phyloP scores from a whole-genome alignment of 2,797 vertebrate species.

The Pantherophis alleghaniensis region DNA sequence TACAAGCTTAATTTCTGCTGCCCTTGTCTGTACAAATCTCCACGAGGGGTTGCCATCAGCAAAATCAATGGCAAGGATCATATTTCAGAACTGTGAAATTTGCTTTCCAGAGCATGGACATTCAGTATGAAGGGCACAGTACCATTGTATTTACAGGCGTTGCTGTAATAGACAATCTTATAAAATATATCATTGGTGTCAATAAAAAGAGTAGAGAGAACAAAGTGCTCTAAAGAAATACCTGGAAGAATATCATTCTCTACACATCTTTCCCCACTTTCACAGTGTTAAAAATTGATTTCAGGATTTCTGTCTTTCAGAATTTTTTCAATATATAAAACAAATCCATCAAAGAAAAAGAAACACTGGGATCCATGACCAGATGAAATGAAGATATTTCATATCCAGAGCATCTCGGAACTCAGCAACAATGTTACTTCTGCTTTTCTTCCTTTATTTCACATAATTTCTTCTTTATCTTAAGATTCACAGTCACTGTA shows the following conservation, averaged over 20 bases:
- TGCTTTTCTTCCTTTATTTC: slow-evolving; percentile 45
- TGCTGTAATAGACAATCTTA: not conserved
- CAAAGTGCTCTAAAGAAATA: not conserved
- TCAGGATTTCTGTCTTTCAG: slow-evolving; percentile 11
- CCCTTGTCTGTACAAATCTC: not conserved
- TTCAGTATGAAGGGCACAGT: not conserved
- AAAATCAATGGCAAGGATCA: not conserved
- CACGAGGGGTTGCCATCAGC: not conserved
- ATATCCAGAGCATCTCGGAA: slow-evolving; percentile 41
- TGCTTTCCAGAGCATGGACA: not conserved
- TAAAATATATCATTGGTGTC: not conserved
- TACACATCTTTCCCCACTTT: slow-evolving; percentile 12
- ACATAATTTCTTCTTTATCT: slow-evolving; percentile 44
- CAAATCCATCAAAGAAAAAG: slow-evolving; percentile 6
- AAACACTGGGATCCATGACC: slow-evolving; percentile 41
- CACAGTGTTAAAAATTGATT: slow-evolving; percentile 11
- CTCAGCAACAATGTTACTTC: not conserved
- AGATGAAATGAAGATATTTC: slow-evolving; percentile 52
- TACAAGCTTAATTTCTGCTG: not conserved
- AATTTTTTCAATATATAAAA: slow-evolving; percentile 29
- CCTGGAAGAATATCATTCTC: not conserved
- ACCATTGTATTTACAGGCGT: not conserved
- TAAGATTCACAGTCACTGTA: slow-evolving; percentile 71
- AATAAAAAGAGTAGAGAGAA: not conserved
- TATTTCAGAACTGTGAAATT: slow-evolving; percentile 20